Evolutionary conservation across 2,113 vertebrate genomes (phyloP).

Genomic region (Arenaria interpres): DNA sequence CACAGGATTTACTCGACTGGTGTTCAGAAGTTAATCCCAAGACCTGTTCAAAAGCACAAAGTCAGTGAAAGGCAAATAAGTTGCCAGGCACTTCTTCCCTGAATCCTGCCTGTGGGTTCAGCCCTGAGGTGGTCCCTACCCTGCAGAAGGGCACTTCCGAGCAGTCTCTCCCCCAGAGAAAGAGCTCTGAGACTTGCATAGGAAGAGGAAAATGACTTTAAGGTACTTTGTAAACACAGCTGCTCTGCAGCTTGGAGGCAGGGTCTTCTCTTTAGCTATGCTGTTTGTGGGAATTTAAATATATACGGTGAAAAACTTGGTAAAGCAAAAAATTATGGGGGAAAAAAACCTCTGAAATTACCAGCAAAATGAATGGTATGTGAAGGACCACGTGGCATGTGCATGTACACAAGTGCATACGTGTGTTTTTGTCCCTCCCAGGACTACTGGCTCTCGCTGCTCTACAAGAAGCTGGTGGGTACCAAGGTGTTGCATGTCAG

Average conservation of each 20-base stretch:
- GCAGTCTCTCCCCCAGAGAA: neutral
- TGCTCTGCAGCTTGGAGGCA: neutral
- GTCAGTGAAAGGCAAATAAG: neutral
- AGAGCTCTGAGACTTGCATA: neutral
- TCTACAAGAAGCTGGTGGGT: constrained; percentile 92
- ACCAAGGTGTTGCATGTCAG: constrained; percentile 78
- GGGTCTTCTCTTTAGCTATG: neutral
- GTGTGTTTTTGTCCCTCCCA: neutral
- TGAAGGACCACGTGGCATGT: neutral
- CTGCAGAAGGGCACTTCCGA: neutral
- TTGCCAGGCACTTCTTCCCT: neutral
- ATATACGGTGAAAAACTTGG: neutral
- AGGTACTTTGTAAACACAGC: neutral
- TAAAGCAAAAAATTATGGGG: too few relatives aligned
- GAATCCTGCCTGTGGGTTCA: accelerated
- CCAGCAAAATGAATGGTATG: accelerated
- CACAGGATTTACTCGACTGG: neutral
- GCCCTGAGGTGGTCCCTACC: neutral
- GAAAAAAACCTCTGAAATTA: neutral
- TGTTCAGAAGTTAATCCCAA: neutral
- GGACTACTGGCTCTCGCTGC: constrained; percentile 95
- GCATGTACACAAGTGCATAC: neutral
- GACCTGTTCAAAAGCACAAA: neutral
- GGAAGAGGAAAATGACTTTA: neutral
- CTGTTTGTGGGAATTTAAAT: neutral